Conservation (phyloP, 1,140 invertebrate species). For the Vanessa tameamea region DNA sequence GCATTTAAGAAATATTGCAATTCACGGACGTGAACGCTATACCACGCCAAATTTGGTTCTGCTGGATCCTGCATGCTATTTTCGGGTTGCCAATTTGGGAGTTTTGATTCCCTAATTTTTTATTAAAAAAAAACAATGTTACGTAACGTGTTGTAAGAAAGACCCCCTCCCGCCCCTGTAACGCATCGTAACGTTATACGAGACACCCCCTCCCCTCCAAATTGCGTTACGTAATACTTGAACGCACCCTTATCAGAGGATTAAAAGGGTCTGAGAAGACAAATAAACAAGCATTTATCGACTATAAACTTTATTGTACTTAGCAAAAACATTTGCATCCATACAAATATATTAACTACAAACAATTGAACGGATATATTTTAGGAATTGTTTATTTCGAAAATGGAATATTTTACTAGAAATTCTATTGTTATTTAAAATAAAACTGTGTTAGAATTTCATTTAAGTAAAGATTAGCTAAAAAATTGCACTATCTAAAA, state of each 20-base stretch:
- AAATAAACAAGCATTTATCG: background rate
- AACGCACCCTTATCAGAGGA: background rate
- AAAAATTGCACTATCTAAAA: background rate
- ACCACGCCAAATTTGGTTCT: no score
- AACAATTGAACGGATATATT: background rate
- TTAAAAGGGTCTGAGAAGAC: background rate
- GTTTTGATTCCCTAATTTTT: no score
- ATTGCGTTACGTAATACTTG: no score
- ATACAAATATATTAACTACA: conserved; percentile 7
- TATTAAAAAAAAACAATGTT: no score
- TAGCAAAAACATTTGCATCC: background rate
- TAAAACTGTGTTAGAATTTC: background rate
- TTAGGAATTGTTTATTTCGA: background rate
- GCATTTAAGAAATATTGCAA: no score
- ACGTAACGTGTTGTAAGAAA: no score
- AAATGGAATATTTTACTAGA: background rate
- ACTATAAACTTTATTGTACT: conserved; percentile 2
- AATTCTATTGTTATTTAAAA: background rate
- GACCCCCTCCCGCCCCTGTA: no score
- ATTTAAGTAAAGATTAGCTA: background rate
- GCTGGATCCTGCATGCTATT: no score
- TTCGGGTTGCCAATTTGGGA: no score
- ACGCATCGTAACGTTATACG: no score
- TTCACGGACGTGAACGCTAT: no score
- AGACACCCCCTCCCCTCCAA: no score